These are phyloP conservation scores for Drosophila kanapiae DNA, from an alignment of 1,140 invertebrate species.

Conservation along the genomic window DNA sequence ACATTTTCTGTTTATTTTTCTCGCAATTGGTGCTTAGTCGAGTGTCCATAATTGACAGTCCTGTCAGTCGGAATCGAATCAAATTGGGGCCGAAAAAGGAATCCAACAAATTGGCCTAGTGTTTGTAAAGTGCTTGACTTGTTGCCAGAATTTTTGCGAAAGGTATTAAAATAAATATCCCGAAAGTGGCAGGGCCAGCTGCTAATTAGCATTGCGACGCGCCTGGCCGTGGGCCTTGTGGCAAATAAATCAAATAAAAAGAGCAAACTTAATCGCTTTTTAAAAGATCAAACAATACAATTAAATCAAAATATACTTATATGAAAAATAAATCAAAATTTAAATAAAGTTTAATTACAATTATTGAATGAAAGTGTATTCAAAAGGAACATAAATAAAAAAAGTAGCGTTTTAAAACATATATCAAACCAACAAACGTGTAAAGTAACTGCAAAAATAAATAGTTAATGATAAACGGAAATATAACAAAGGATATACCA, in stretches of 20 bases:
- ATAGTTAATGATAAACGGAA: constrained; percentile 1
- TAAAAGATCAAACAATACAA: background rate
- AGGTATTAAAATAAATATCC: constrained; percentile 8
- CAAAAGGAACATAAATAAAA: background rate
- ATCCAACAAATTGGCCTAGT: constrained; percentile 9
- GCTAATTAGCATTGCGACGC: constrained; percentile 32
- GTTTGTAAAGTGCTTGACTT: constrained; percentile 47
- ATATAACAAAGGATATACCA: constrained; percentile 2
- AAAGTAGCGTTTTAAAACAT: constrained; percentile 9
- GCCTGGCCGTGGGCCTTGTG: constrained; percentile 12
- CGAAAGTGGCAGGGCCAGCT: background rate
- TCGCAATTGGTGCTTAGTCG: constrained; percentile 40
- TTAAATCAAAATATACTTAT: background rate
- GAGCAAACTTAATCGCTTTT: background rate
- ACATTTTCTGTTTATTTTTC: constrained; percentile 40
- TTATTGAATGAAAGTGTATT: background rate
- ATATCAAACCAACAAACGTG: constrained; percentile 6
- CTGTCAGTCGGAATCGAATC: constrained; percentile 28
- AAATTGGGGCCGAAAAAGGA: constrained; percentile 2
- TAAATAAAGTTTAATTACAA: background rate
- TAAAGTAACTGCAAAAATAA: background rate
- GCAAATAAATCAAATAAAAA: constrained; percentile 9
- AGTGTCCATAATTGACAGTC: constrained; percentile 55
- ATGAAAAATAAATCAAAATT: constrained; percentile 2
- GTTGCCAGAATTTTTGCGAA: constrained; percentile 29